Base-by-base conservation (phyloP, 2,797 vertebrate genomes). In the Eulemur mongoz region DNA sequence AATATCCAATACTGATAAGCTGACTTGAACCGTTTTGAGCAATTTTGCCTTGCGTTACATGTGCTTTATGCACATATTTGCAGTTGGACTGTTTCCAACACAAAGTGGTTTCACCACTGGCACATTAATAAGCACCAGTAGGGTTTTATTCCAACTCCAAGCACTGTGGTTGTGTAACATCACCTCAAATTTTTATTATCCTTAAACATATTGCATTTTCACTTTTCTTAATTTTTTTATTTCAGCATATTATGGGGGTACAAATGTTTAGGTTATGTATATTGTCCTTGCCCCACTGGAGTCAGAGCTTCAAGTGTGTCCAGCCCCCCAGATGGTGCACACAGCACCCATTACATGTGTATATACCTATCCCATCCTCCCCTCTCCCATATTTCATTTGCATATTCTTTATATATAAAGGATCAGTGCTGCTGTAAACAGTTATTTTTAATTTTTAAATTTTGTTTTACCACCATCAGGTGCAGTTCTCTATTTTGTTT, bases 401-500 rank as follows among this genome's bases (percentile, higher is more conserved):
- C 98, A 98, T 99, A 98, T 98, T 99, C 98, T 98, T 99, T 99
- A 99, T 99, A 99, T 99, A 99, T 99, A 99, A 99, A 99, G 98
- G 98, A 98, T 98, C 98, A 98, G 98, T 99, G 98, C 98, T 98
- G 98, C 98, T 99, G 98, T 99, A 99, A 98, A 98, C 98, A 98
- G 98, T 98, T 99, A 98, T 99, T 98, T 98, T 98, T 98, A 98
- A 97, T 98, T 98, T 98, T 98, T 98, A 98, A 97, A 98, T 98
- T 98, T 99, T 98, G 99, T 99, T 99, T 98, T 98, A 99, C 97
- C 98, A 98, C 98, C 98, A 98, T 98, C 98, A 98, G 97, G 98
- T 98, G 98, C 98, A 98, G 98, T 98, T 98, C 98, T 98, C 98
- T 98, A 38, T 97, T 98, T 98, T 98, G 98, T 98, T 98, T 98